Conservation (phyloP, 2,888 invertebrate species). For the Erynnis tages region DNA sequence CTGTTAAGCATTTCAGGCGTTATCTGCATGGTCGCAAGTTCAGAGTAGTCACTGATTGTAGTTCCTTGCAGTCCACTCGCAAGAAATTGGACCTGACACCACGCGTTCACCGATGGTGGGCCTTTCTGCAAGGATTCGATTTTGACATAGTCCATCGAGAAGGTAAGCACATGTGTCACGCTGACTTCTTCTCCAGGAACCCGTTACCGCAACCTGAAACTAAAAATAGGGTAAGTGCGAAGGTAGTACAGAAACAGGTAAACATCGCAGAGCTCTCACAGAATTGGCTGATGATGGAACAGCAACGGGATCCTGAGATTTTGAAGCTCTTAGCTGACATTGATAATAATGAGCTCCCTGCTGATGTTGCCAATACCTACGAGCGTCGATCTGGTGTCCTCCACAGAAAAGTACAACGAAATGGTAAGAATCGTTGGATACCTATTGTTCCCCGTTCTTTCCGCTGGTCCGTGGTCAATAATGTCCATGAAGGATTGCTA, state of each 20-base stretch:
- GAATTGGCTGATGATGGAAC: not conserved
- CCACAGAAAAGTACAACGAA: not conserved
- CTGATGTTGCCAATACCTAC: not conserved
- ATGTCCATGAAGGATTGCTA: slow-evolving; percentile 34
- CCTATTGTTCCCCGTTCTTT: slow-evolving; percentile 32
- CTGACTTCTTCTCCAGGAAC: slow-evolving; percentile 37
- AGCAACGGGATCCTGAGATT: not conserved
- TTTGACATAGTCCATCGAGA: slow-evolving; percentile 33
- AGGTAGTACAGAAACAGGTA: not conserved
- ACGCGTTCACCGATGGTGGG: slow-evolving; percentile 39
- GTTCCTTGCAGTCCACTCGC: slow-evolving; percentile 23
- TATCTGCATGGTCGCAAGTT: slow-evolving; percentile 32
- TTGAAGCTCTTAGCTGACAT: not conserved
- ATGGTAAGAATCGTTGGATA: not conserved
- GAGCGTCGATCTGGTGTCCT: not conserved
- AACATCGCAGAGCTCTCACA: not conserved
- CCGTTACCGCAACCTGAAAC: no score
- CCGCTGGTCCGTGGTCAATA: slow-evolving; percentile 36
- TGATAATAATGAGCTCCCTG: not conserved
- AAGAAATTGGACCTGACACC: slow-evolving; percentile 35
- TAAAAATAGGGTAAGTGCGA: not conserved
- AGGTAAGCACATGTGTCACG: slow-evolving; percentile 34
- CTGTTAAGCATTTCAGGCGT: slow-evolving; percentile 30
- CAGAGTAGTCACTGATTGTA: slow-evolving; percentile 10
- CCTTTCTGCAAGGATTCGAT: slow-evolving; percentile 31